phyloP scores from a whole-genome alignment of 2,888 invertebrate genomes.

The Acrobasis consociella region DNA sequence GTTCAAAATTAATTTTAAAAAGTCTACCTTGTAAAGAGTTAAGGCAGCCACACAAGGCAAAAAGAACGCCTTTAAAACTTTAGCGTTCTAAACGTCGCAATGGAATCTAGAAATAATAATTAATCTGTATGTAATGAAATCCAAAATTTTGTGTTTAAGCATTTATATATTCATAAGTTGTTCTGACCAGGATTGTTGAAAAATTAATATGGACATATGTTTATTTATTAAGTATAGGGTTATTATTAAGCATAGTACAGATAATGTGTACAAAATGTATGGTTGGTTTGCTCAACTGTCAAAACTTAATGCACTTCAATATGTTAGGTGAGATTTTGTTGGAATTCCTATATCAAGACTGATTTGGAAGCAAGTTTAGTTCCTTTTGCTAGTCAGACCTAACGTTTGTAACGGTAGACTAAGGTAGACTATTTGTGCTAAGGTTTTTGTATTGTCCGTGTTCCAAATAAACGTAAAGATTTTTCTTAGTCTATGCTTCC shows the following conservation, averaged over 20 bases:
- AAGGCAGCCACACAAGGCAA: not conserved
- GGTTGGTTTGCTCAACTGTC: conserved; percentile 21
- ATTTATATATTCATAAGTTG: conserved; percentile 21
- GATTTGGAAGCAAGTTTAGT: not conserved
- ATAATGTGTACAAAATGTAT: conserved; percentile 27
- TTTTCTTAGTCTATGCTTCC: too few species aligned
- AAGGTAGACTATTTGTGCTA: not conserved
- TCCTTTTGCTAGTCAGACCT: conserved; percentile 8
- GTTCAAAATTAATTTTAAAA: not conserved
- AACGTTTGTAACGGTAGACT: not conserved
- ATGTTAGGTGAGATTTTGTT: not conserved
- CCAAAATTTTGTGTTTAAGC: not conserved
- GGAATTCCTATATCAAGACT: conserved; percentile 1
- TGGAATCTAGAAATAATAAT: conserved; percentile 21
- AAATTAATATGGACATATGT: conserved; percentile 18
- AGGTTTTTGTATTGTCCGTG: not conserved
- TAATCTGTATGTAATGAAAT: not conserved
- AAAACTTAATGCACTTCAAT: conserved; percentile 11
- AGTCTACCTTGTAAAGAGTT: not conserved
- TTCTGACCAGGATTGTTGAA: conserved; percentile 22
- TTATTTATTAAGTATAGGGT: conserved; percentile 22
- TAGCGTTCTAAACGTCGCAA: conserved; percentile 3
- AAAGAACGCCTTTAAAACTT: not conserved
- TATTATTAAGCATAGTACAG: conserved; percentile 28
- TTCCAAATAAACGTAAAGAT: too few species aligned